These are phyloP conservation scores for Rhea americana DNA, from an alignment of 2,113 vertebrate genomes.

Conservation along the genomic window DNA sequence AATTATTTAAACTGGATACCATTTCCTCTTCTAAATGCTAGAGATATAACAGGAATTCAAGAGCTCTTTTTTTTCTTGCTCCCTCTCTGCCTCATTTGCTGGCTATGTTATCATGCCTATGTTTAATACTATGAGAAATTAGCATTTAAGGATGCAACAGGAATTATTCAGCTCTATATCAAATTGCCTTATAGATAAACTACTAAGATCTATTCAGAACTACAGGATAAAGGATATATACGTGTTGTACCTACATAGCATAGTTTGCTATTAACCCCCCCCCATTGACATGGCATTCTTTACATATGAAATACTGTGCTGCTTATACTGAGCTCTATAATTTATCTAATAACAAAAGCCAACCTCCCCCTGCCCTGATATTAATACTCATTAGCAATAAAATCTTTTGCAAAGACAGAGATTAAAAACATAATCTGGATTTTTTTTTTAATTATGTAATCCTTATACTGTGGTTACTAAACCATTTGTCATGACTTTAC, in stretches of 20 bases:
- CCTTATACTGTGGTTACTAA: background rate
- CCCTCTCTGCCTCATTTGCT: slow-evolving; percentile 31
- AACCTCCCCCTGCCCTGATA: background rate
- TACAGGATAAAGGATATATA: background rate
- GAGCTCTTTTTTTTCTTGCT: slow-evolving; percentile 1
- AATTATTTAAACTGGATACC: slow-evolving; percentile 57
- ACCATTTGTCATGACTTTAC: background rate
- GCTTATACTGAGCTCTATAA: too few species aligned
- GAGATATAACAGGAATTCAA: slow-evolving; percentile 20
- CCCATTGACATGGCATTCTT: background rate
- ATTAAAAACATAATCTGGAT: background rate
- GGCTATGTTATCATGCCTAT: background rate
- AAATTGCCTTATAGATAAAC: background rate
- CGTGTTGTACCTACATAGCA: background rate
- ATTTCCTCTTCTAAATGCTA: slow-evolving; percentile 35
- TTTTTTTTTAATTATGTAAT: background rate
- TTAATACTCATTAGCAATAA: background rate
- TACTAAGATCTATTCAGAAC: background rate
- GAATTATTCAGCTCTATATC: slow-evolving; percentile 23
- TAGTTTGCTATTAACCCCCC: background rate
- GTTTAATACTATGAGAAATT: slow-evolving; percentile 20
- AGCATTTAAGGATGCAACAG: background rate
- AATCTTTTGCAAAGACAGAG: background rate
- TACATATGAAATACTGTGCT: background rate
- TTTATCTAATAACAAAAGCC: background rate